Percentiles rank a stretch among this genome's conserved stretches.
Evolutionary conservation across 2,113 vertebrate genomes (phyloP).

Genomic region (Mus pahari): DNA sequence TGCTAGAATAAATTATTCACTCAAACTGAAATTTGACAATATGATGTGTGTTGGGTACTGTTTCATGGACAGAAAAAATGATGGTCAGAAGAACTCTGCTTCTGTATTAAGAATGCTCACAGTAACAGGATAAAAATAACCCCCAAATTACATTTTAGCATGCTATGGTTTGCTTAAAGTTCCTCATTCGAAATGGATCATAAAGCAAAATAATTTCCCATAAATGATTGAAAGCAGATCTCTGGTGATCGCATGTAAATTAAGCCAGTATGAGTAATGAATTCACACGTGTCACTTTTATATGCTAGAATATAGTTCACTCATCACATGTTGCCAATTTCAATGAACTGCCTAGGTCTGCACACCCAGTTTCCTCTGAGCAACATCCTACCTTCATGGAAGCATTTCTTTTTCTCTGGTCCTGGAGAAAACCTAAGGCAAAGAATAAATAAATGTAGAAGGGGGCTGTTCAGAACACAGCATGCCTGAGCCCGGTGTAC

Average conservation of each 20-base stretch:
- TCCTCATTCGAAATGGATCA: slow-evolving; percentile 73
- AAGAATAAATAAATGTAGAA: slow-evolving; percentile 30
- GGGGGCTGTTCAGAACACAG: neutral
- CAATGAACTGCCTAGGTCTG: neutral
- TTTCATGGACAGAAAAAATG: neutral
- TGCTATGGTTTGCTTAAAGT: slow-evolving; percentile 47
- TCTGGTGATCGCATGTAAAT: slow-evolving; percentile 68
- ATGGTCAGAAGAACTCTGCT: neutral
- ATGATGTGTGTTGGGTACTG: neutral
- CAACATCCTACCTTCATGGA: neutral
- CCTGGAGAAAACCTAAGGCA: slow-evolving; percentile 35
- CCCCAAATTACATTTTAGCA: neutral
- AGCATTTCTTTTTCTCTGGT: neutral
- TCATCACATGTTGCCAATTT: slow-evolving; percentile 58
- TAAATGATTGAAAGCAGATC: slow-evolving; percentile 76
- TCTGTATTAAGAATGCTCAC: neutral
- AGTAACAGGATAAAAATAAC: neutral
- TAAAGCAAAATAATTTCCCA: slow-evolving; percentile 76
- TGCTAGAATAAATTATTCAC: neutral
- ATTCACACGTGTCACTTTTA: slow-evolving; percentile 71
- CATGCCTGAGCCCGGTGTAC: neutral
- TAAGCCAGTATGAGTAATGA: slow-evolving; percentile 67
- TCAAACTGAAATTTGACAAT: neutral
- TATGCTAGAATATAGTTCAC: slow-evolving; percentile 58
- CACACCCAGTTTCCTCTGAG: neutral